Conservation (phyloP, 2,888 invertebrate species). For the Dicyrtomina minuta region DNA sequence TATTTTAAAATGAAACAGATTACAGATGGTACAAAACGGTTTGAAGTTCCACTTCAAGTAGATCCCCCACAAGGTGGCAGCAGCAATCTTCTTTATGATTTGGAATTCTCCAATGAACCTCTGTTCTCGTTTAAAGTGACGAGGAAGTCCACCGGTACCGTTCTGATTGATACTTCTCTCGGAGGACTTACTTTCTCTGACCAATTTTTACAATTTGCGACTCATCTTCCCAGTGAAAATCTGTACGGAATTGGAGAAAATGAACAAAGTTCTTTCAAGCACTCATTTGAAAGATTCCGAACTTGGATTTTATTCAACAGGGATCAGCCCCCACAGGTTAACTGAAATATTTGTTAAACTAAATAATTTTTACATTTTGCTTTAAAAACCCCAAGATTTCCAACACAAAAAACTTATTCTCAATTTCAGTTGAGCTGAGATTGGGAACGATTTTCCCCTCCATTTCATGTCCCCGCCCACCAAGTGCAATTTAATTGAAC, state of each 20-base stretch:
- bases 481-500: no score
- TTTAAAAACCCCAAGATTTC: no score
- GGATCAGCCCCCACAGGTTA: conserved; percentile 47
- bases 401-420: no score
- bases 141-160: conserved; percentile 40
- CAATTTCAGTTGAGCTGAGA: no score
- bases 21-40: conserved; percentile 38
- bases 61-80: conserved; percentile 33
- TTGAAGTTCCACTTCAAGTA: conserved; percentile 45
- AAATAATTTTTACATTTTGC: no score
- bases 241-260: conserved; percentile 60
- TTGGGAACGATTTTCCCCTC: no score
- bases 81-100: conserved; percentile 36
- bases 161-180: conserved; percentile 53
- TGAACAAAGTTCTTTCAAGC: conserved; percentile 57
- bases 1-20: conserved; percentile 23
- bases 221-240: conserved; percentile 56
- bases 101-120: conserved; percentile 40
- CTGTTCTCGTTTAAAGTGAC: conserved; percentile 43
- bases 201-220: conserved; percentile 58
- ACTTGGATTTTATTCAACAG: conserved; percentile 40
- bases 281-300: conserved; percentile 54
- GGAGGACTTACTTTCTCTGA: conserved; percentile 58
- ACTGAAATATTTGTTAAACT: no score
- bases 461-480: no score